Percentiles rank a stretch among this genome's conserved stretches.
Evolutionary conservation across 2,888 invertebrate genomes (phyloP).

Genomic region (Alentia gelatinosa): DNA sequence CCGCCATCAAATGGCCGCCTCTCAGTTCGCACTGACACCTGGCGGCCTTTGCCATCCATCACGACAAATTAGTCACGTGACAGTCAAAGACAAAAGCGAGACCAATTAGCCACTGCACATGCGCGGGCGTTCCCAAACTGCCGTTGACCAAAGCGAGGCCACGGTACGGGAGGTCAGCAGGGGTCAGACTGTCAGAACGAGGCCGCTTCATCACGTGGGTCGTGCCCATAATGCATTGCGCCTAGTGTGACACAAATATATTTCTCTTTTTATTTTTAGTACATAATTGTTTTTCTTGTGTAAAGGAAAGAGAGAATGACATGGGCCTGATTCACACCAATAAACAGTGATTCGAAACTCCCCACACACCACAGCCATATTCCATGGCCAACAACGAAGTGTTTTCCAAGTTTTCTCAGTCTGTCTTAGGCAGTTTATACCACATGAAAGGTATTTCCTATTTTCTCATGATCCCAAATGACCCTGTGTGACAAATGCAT

Average conservation of each 20-base stretch:
- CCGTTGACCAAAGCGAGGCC: neutral
- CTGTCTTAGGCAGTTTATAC: too few species aligned
- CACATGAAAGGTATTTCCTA: too few species aligned
- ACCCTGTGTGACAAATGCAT: too few species aligned
- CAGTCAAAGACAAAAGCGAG: neutral
- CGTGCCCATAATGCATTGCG: neutral
- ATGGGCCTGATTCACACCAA: too few species aligned
- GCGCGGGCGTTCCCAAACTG: neutral
- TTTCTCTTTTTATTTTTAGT: too few species aligned
- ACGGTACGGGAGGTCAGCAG: neutral
- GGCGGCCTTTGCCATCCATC: conserved; percentile 24
- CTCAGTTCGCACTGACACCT: conserved; percentile 19
- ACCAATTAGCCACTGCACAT: neutral
- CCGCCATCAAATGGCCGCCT: neutral
- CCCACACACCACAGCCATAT: too few species aligned
- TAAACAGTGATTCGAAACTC: too few species aligned
- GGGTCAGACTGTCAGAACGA: neutral
- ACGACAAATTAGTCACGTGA: conserved; percentile 32
- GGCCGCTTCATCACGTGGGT: neutral
- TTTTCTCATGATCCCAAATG: too few species aligned
- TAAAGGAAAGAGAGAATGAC: too few species aligned
- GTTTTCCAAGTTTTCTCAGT: too few species aligned
- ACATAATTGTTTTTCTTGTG: too few species aligned
- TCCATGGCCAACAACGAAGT: too few species aligned
- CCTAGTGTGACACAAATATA: neutral